A percentile compares a stretch with the other conserved stretches of the same genome.
Conservation (phyloP, 2,797 vertebrate genomes). For the Prunella strophiata region DNA sequence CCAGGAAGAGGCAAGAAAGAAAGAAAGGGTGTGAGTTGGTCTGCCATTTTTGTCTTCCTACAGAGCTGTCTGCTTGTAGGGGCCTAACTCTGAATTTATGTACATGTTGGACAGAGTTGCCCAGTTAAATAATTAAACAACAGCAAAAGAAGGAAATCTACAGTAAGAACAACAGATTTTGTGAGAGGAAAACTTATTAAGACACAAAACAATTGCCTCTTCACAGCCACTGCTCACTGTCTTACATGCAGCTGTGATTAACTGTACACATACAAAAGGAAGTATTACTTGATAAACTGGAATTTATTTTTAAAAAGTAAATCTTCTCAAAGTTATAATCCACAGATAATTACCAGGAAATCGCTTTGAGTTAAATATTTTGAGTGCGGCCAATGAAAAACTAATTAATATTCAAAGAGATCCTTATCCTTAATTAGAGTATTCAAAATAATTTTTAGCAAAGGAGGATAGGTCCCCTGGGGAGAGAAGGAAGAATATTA, state of each 20-base stretch:
- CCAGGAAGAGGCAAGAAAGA: background rate
- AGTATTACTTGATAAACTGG: background rate
- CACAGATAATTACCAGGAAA: constrained; percentile 40
- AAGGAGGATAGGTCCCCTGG: background rate
- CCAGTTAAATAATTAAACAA: background rate
- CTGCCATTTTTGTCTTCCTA: background rate
- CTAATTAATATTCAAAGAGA: constrained; percentile 61
- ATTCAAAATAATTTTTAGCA: constrained; percentile 45
- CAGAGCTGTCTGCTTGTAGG: background rate
- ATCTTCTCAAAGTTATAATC: constrained; percentile 29
- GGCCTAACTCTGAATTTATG: fast-evolving
- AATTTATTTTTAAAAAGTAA: constrained; percentile 16
- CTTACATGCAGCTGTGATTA: background rate
- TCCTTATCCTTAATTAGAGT: constrained; percentile 48
- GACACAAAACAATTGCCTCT: background rate
- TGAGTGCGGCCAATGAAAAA: constrained; percentile 24
- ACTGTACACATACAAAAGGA: background rate
- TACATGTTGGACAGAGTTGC: background rate
- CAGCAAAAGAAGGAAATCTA: background rate
- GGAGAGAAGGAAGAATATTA: background rate
- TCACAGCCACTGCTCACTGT: background rate
- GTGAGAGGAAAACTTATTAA: background rate
- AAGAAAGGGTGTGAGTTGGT: background rate
- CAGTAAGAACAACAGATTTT: background rate
- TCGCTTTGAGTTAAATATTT: constrained; percentile 55